phyloP scores from a whole-genome alignment of 2,113 vertebrate species.

The Craseonycteris thonglongyai region DNA sequence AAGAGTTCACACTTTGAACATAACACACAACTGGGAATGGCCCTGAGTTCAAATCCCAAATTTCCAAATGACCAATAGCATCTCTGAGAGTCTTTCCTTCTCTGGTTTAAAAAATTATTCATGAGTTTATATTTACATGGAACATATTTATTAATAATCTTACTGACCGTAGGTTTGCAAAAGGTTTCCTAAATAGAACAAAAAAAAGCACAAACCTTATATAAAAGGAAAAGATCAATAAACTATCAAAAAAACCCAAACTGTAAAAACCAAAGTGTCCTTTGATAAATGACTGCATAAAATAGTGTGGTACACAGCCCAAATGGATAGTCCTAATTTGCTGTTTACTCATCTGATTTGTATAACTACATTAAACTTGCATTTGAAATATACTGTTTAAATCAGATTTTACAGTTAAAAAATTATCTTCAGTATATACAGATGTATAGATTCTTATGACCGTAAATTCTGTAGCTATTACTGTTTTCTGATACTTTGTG shows the following conservation, averaged over 20 bases:
- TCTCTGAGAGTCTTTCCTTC: neutral
- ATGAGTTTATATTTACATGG: neutral
- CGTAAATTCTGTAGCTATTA: conserved; percentile 50
- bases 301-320: too few species aligned
- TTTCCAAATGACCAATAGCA: neutral
- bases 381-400: conserved; percentile 45
- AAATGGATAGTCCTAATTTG: conserved; percentile 14
- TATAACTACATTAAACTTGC: neutral
- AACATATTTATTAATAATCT: neutral
- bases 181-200: neutral
- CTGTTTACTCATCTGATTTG: conserved; percentile 23
- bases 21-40: neutral
- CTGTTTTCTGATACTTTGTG: conserved; percentile 82
- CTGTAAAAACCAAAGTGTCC: too few species aligned
- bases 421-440: conserved; percentile 36
- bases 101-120: neutral
- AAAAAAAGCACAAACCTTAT: neutral
- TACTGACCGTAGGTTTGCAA: neutral
- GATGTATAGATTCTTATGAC: conserved; percentile 27
- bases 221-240: neutral
- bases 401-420: conserved; percentile 60
- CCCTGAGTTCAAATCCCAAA: neutral
- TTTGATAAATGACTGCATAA: too few species aligned
- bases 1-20: neutral
- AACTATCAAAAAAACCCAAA: neutral